These are phyloP conservation scores for Xiphophorus birchmanni DNA, from an alignment of 2,797 vertebrate species.

Conservation along the genomic window DNA sequence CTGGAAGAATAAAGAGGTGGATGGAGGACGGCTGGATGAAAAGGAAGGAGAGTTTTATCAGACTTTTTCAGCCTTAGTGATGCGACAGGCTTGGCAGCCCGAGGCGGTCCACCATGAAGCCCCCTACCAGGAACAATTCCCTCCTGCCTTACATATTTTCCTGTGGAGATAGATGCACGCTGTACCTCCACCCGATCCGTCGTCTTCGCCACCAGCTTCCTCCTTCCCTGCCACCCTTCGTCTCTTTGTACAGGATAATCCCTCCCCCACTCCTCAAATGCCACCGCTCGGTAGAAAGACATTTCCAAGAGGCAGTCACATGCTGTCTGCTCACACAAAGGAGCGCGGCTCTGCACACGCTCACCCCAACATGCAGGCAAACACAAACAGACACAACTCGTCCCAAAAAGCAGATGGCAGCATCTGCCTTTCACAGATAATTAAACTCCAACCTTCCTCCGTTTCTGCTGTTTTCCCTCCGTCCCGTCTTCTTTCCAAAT, in stretches of 20 bases:
- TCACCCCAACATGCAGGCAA: conserved; percentile 10
- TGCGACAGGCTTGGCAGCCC: conserved; percentile 64
- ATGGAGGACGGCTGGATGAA: conserved; percentile 11
- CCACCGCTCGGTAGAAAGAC: conserved; percentile 58
- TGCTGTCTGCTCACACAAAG: conserved; percentile 50
- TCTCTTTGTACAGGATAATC: conserved; percentile 65
- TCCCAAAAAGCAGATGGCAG: conserved; percentile 56
- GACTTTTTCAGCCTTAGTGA: conserved; percentile 64
- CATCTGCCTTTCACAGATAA: conserved; percentile 74
- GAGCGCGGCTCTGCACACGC: conserved; percentile 29
- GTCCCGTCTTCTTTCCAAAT: conserved; percentile 30
- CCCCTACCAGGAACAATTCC: conserved; percentile 71
- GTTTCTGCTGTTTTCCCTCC: conserved; percentile 11
- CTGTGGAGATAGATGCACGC: conserved; percentile 20
- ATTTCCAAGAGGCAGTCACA: conserved; percentile 51
- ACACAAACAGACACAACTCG: conserved; percentile 35
- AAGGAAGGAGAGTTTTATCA: conserved; percentile 67
- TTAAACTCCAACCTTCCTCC: conserved; percentile 43
- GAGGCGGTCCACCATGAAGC: conserved; percentile 51
- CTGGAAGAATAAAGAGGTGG: conserved; percentile 5
- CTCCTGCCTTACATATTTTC: conserved; percentile 35
- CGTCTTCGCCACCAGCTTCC: conserved; percentile 32
- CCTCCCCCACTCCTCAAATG: conserved; percentile 59
- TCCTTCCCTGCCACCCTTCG: conserved; percentile 45
- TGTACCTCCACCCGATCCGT: conserved; percentile 34